A percentile compares a stretch with the other conserved stretches of the same genome.
These are phyloP conservation scores for Aquatica leii DNA, from an alignment of 2,888 invertebrate species.

Conservation along the genomic window DNA sequence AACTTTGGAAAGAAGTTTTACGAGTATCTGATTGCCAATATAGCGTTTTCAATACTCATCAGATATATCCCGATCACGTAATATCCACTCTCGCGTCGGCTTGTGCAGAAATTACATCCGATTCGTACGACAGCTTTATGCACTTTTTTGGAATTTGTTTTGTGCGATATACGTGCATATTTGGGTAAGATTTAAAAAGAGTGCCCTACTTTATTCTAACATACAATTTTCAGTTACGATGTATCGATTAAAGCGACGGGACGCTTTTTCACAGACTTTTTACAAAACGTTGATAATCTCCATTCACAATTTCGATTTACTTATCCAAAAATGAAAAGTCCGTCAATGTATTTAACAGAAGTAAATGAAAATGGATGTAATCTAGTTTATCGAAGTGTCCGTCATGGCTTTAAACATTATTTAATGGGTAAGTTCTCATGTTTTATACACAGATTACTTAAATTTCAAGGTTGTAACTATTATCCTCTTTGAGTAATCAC, in stretches of 20 bases:
- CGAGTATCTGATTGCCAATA: slow-evolving; percentile 76
- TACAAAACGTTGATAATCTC: slow-evolving; percentile 91
- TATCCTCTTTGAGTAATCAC: no score
- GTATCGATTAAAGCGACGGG: slow-evolving; percentile 88
- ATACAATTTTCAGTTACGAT: slow-evolving; percentile 71
- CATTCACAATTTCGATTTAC: slow-evolving; percentile 92
- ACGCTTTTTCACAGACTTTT: slow-evolving; percentile 88
- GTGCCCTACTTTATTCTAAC: not conserved
- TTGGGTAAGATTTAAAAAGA: slow-evolving; percentile 67
- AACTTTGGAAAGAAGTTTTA: slow-evolving; percentile 77
- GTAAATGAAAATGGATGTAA: slow-evolving; percentile 86
- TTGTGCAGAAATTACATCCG: slow-evolving; percentile 69
- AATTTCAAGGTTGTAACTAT: no score
- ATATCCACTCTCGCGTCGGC: slow-evolving; percentile 84
- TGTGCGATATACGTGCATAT: slow-evolving; percentile 87
- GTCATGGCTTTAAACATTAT: slow-evolving; percentile 84
- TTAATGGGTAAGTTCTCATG: slow-evolving; percentile 75
- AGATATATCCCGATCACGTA: slow-evolving; percentile 82
- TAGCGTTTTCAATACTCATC: slow-evolving; percentile 82
- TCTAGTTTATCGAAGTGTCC: slow-evolving; percentile 83
- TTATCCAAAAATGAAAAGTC: slow-evolving; percentile 93
- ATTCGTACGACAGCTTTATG: slow-evolving; percentile 81
- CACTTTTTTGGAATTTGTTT: slow-evolving; percentile 90
- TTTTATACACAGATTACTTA: not conserved
- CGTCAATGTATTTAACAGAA: slow-evolving; percentile 89